A percentile compares a stretch with the other conserved stretches of the same genome.
These are phyloP conservation scores for Leptothorax acervorum DNA, from an alignment of 2,888 invertebrate genomes.

Conservation along the genomic window DNA sequence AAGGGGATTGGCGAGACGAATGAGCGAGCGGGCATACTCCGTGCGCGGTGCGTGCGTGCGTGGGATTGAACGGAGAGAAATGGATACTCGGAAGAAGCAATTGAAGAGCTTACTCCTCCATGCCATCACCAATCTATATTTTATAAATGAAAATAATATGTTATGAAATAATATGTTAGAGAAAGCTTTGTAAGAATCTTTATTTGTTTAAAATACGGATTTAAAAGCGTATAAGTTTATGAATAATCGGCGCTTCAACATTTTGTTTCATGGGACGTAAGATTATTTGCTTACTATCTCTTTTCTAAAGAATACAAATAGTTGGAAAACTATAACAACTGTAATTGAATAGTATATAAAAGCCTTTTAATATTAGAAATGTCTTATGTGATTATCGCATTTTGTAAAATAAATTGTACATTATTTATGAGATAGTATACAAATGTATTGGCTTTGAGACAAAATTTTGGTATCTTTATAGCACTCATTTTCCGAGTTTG, in stretches of 20 bases:
- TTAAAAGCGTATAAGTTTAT: background rate
- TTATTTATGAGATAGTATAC: background rate
- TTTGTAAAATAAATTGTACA: background rate
- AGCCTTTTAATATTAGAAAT: background rate
- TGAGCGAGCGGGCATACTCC: slow-evolving; percentile 46
- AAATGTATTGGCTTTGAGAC: background rate
- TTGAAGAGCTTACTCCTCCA: slow-evolving; percentile 13
- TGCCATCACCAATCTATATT: background rate
- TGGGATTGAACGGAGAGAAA: slow-evolving; percentile 26
- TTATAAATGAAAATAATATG: background rate
- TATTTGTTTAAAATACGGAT: background rate
- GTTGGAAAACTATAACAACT: background rate
- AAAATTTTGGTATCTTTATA: background rate
- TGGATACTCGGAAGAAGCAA: slow-evolving; percentile 20
- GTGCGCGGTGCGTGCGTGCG: slow-evolving; percentile 13
- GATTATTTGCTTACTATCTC: background rate
- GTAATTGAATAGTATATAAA: background rate
- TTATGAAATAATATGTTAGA: background rate
- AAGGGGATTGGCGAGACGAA: slow-evolving; percentile 55
- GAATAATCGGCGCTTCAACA: background rate
- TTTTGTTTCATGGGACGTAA: background rate
- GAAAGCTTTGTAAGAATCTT: background rate
- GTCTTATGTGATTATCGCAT: background rate
- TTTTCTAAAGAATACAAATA: background rate
- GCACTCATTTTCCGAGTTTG: background rate